Evolutionary conservation across 1,140 invertebrate genomes (phyloP).

Genomic region (Drosophila erecta): DNA sequence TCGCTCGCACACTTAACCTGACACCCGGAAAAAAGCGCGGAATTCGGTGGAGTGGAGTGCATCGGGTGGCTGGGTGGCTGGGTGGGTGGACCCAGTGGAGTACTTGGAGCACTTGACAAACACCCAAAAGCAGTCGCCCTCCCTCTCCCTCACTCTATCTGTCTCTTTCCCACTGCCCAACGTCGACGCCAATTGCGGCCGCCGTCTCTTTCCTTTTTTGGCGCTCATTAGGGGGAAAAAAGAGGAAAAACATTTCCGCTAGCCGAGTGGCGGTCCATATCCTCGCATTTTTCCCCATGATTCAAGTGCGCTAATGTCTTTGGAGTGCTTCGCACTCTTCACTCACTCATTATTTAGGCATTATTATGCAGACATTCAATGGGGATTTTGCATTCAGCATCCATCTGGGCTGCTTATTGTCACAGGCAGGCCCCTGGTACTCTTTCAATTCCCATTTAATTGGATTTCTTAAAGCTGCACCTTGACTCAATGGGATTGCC

Average conservation of each 20-base stretch:
- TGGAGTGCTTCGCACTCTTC: conserved; percentile 79
- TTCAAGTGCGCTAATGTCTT: conserved; percentile 82
- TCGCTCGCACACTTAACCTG: conserved; percentile 19
- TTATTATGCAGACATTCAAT: conserved; percentile 72
- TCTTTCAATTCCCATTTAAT: conserved; percentile 47
- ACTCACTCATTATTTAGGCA: conserved; percentile 61
- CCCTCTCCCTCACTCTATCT: background rate
- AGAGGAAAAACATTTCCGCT: conserved; percentile 77
- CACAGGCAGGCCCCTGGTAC: background rate
- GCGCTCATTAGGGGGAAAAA: conserved; percentile 65
- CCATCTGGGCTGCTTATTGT: conserved; percentile 6
- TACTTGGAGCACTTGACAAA: conserved; percentile 62
- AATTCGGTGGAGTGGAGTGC: background rate
- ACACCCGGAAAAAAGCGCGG: conserved; percentile 18
- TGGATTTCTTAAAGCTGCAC: conserved; percentile 79
- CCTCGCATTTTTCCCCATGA: conserved; percentile 49
- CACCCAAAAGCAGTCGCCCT: conserved; percentile 65
- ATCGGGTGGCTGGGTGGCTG: background rate
- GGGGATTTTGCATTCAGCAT: conserved; percentile 17
- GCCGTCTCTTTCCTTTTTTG: conserved; percentile 20
- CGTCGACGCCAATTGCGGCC: too few species aligned
- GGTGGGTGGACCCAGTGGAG: conserved; percentile 13
- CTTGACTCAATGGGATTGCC: conserved; percentile 72
- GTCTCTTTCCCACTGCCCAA: conserved; percentile 1
- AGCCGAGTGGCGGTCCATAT: conserved; percentile 73